Evolutionary conservation across 1,140 invertebrate species (phyloP), one percentile per base, ranked within the genome.

Genomic region (Gonioctena quinquepunctata): DNA sequence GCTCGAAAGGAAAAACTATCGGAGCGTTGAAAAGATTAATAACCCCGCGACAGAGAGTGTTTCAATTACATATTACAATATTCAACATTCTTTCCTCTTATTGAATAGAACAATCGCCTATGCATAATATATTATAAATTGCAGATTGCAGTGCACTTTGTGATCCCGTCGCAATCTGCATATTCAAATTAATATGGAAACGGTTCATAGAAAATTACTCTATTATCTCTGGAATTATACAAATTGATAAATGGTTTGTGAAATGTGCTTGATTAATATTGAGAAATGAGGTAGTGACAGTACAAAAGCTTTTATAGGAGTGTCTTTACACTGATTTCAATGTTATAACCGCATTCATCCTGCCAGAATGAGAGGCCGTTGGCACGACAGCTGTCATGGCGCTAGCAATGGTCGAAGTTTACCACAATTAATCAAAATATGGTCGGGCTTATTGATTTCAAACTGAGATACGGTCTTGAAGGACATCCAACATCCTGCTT

Each of bases 121-220:
- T 42, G 11, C 33, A 42, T 42, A n/a, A 42, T 13, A 42, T 42
- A 42, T 42, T 57, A 25, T 57, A 21, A 23, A 25, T 57, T 25
- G 21, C 25, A 16, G 13, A 25, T 57, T 25, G 21, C 25, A 16
- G 13, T 22, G 21, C 0, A 57, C 54, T 19, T 57, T n/a, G 27
- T 61, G 59, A 42, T 61, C 28, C 28, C 26, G n/a, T 61, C 16
- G 27, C n/a, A 27, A 61, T 61, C n/a, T 61, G 18, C 59, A 61
- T 61, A 27, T 26, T 61, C 25, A 61, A 61, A 28, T 33, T 26
- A 33, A 18, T 27, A 19, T 61, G 28, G 7, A n/a, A 61, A 27
- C 59, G 16, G 27, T 42, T 61, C 59, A 23, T 0, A 33, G 11
- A 27, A 25, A 28, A 27, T 61, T 27, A 61, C 59, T 42, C n/a